phyloP scores from a whole-genome alignment of 1,140 invertebrate genomes.

The Drosophila obscura region DNA sequence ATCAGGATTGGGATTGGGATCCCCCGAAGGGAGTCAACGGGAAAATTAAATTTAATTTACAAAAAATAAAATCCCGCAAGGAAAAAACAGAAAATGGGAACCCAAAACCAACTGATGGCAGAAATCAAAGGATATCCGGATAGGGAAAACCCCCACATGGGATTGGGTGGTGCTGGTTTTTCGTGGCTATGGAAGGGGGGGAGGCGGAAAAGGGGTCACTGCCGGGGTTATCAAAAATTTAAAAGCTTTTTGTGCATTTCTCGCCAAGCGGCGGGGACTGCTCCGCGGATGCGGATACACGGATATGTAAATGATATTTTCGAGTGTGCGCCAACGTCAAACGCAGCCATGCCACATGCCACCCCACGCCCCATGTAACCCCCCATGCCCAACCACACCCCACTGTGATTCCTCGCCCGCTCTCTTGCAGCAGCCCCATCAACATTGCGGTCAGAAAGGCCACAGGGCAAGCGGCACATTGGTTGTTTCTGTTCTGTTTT shows the following conservation, averaged over 20 bases:
- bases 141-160: no score
- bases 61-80: conserved; percentile 41
- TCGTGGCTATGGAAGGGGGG: not conserved
- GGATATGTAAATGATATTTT: conserved; percentile 81
- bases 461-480: conserved; percentile 53
- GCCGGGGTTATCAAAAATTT: conserved; percentile 58
- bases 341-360: conserved; percentile 52
- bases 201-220: conserved; percentile 21
- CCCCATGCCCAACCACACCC: not conserved
- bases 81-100: not conserved
- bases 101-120: conserved; percentile 32
- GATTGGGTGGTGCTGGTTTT: not conserved
- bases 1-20: not conserved
- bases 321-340: conserved; percentile 67
- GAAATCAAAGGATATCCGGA: conserved; percentile 30
- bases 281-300: conserved; percentile 26
- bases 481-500: conserved; percentile 48
- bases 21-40: no score
- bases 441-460: conserved; percentile 69
- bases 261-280: conserved; percentile 35
- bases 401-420: conserved; percentile 10
- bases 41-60: conserved; percentile 58
- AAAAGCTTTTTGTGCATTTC: conserved; percentile 70
- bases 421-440: conserved; percentile 8
- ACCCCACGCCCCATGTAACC: conserved; percentile 6